Conservation (phyloP, 2,888 invertebrate species). For the Polydesmus complanatus region DNA sequence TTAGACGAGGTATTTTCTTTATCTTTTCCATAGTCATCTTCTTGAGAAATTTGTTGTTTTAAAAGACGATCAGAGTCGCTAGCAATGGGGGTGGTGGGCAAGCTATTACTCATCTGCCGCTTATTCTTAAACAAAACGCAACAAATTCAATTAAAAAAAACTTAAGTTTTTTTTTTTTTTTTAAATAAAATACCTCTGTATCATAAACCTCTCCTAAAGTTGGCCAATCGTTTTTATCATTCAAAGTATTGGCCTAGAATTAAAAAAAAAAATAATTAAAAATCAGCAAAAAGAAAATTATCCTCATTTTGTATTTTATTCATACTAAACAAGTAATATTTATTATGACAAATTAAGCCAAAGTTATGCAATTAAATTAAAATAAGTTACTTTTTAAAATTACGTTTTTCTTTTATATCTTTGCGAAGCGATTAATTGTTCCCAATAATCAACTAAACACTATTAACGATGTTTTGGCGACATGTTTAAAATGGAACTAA, state of each 20-base stretch:
- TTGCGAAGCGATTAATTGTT: too few species aligned
- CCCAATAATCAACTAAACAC: too few species aligned
- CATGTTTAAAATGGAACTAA: too few species aligned
- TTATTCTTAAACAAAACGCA: neutral
- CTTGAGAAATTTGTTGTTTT: constrained; percentile 22
- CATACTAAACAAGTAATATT: too few species aligned
- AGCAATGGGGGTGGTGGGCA: neutral
- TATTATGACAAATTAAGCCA: too few species aligned
- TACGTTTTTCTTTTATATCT: too few species aligned
- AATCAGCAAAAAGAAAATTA: neutral
- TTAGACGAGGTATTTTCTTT: constrained; percentile 27
- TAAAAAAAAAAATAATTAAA: constrained; percentile 18
- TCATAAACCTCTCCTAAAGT: constrained; percentile 51
- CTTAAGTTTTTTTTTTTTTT: too few species aligned
- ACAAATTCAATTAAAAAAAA: neutral
- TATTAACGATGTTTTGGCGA: too few species aligned
- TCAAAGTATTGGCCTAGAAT: constrained; percentile 68
- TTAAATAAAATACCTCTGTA: constrained; percentile 32
- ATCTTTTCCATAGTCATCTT: constrained; percentile 38
- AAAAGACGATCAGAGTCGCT: neutral
- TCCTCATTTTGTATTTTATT: too few species aligned
- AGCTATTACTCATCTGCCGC: neutral
- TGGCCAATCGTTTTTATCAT: constrained; percentile 85
- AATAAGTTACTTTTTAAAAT: too few species aligned
- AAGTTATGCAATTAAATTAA: too few species aligned